Evolutionary conservation across 1,140 invertebrate genomes (phyloP).

Genomic region (Drosophila athabasca): DNA sequence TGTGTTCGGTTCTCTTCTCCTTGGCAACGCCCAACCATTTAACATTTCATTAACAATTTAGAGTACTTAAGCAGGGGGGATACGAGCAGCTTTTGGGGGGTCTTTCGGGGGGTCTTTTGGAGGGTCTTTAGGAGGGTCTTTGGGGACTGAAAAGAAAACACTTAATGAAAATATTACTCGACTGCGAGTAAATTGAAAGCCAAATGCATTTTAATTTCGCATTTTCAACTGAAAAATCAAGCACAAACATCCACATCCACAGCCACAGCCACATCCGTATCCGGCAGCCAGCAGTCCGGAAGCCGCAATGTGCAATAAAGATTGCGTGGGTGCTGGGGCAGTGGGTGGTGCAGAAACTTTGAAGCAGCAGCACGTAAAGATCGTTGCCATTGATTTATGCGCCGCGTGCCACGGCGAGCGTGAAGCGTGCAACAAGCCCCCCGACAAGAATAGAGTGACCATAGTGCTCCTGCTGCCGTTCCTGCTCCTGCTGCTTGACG

Average conservation of each 20-base stretch:
- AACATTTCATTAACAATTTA: conserved; percentile 70
- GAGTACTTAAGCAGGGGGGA: conserved; percentile 33
- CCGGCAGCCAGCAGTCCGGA: conserved; percentile 60
- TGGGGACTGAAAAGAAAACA: conserved; percentile 47
- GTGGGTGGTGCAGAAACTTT: conserved; percentile 36
- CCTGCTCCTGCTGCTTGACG: conserved; percentile 25
- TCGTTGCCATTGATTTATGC: conserved; percentile 82
- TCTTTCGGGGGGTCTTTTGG: no score
- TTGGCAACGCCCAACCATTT: conserved; percentile 55
- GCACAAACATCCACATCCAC: conserved; percentile 33
- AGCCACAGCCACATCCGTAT: conserved; percentile 27
- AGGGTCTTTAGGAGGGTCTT: neutral
- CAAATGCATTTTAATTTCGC: conserved; percentile 80
- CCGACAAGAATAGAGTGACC: conserved; percentile 18
- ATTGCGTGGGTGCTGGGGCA: conserved; percentile 35
- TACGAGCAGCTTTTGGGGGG: no score
- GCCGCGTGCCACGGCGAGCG: conserved; percentile 65
- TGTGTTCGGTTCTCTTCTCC: conserved; percentile 15
- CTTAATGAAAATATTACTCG: conserved; percentile 78
- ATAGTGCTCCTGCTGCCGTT: conserved; percentile 4
- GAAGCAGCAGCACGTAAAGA: conserved; percentile 75
- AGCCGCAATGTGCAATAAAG: conserved; percentile 78
- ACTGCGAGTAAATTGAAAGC: conserved; percentile 72
- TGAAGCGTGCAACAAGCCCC: conserved; percentile 73
- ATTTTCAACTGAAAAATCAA: conserved; percentile 69